Conservation (phyloP, 2,888 invertebrate genomes). For the Lasioglossum malachurum region DNA sequence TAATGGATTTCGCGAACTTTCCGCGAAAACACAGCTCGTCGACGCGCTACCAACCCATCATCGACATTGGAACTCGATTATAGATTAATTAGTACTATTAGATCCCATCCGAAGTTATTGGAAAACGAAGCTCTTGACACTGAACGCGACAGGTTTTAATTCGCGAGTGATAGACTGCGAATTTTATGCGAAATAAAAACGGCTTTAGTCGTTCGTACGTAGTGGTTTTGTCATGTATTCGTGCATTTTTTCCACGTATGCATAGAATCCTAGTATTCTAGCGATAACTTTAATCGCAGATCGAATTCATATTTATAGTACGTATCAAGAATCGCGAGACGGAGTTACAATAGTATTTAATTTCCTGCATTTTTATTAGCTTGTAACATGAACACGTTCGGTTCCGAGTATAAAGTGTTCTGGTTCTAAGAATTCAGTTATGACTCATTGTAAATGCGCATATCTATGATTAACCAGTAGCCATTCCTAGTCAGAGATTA, state of each 20-base stretch:
- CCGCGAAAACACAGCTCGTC: background rate
- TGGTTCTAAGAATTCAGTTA: background rate
- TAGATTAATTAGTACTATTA: background rate
- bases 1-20: constrained; percentile 42
- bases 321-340: background rate
- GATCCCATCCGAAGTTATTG: background rate
- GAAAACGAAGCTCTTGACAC: background rate
- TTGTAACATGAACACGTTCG: background rate
- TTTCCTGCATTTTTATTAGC: background rate
- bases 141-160: background rate
- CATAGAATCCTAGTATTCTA: background rate
- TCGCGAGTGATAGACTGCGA: background rate
- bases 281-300: background rate
- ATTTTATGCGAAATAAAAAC: background rate
- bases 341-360: background rate
- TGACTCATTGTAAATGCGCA: constrained; percentile 1
- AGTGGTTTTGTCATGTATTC: no score
- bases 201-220: no score
- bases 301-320: background rate
- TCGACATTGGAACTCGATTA: background rate
- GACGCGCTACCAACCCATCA: background rate
- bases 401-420: background rate
- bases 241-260: no score
- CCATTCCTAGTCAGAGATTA: background rate
- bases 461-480: background rate